Evolutionary conservation across 2,888 invertebrate genomes (phyloP), one percentile per base, ranked within the genome.

Genomic region (Caenorhabditis sp.): DNA sequence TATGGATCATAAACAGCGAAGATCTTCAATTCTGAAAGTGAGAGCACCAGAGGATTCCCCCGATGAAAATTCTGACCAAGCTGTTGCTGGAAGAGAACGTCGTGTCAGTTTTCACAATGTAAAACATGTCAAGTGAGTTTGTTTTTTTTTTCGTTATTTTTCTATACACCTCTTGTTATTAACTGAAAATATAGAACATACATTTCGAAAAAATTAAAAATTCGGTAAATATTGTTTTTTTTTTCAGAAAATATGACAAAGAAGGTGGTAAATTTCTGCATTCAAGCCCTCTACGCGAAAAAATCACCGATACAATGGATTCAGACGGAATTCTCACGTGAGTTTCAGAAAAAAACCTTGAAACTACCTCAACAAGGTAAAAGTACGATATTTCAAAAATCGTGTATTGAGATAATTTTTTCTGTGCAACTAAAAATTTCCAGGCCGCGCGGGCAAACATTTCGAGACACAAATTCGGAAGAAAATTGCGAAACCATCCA

Each of bases 81-180:
- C 21, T 8, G 14, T 23, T 21, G 37, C 58, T 1, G 36, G 37
- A 10, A 59, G 21, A 14, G 54, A 58, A 26, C 57, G 72, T 65
- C 61, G 72, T 3, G 72, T 73, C 37, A 73, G 72, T 49, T 73
- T 73, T 62, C 68, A 68, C 12, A 65, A 68, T 50, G 23, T 62
- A 50, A 73, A 73, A 19, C 72, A 73, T 24, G 68, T 73, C 21
- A 61, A 66, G 66, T 31, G 31, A 31, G 31, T 31, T 31, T 69
- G n/a, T 37, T 60, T 36, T 53, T 27, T 36, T n/a, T 0, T 43
- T 5, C n/a, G 10, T 27, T 17, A 0, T 55, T 12, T 17, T 5
- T 24, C n/a, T 37, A 24, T 26, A 21, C 10, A 43, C 55, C 55
- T 27, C 31, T 37, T 37, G 6, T 10, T 2, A 8, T 3, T 5